Evolutionary conservation across 2,797 vertebrate genomes (phyloP).

Genomic region (Rhinella marina): DNA sequence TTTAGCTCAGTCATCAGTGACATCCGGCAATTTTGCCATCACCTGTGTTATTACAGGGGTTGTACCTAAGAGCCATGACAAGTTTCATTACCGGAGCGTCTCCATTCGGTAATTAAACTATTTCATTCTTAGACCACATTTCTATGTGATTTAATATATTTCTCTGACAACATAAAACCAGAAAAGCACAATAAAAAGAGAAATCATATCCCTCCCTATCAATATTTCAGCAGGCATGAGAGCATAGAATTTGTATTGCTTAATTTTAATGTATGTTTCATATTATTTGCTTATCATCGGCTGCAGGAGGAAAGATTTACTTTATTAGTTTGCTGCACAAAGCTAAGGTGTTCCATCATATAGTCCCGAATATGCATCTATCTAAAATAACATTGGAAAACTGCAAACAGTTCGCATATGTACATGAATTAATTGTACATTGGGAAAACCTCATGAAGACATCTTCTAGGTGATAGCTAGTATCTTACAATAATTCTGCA

Average conservation of each 20-base stretch:
- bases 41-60: background rate
- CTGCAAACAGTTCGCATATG: background rate
- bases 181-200: constrained; percentile 1
- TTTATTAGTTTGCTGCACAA: constrained; percentile 18
- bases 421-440: constrained; percentile 31
- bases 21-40: background rate
- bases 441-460: constrained; percentile 21
- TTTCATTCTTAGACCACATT: background rate
- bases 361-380: background rate
- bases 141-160: constrained; percentile 4
- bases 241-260: background rate
- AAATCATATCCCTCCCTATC: constrained; percentile 29
- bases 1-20: background rate
- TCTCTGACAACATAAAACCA: background rate
- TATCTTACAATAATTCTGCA: constrained; percentile 40
- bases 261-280: constrained; percentile 25
- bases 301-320: constrained; percentile 24
- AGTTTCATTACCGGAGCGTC: background rate
- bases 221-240: constrained; percentile 17
- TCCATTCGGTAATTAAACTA: constrained; percentile 11
- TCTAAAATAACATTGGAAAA: constrained; percentile 24
- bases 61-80: background rate
- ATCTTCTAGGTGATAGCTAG: constrained; percentile 35
- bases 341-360: constrained; percentile 6
- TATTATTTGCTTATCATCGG: constrained; percentile 37